These are phyloP conservation scores for Serrognathus titanus DNA, from an alignment of 2,888 invertebrate genomes.

Conservation along the genomic window DNA sequence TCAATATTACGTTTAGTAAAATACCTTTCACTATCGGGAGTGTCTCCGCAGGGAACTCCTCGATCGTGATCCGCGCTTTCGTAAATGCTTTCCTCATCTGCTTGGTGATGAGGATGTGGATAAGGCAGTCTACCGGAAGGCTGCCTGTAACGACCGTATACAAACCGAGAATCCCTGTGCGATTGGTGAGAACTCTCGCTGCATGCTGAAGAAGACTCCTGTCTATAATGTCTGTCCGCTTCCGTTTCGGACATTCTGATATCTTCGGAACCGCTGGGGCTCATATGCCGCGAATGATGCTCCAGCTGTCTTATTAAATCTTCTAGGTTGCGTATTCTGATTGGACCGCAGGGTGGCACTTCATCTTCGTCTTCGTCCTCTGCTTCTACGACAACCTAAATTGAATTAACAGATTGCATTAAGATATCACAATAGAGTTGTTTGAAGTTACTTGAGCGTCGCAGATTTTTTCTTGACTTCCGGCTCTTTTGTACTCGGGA, in stretches of 20 bases:
- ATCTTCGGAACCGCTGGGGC: conserved; percentile 87
- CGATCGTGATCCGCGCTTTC: conserved; percentile 78
- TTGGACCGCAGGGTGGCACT: conserved; percentile 75
- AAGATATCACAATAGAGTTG: not conserved
- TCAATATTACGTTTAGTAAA: too few relatives aligned
- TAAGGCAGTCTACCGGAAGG: conserved; percentile 42
- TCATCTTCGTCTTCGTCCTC: conserved; percentile 70
- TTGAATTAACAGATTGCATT: not conserved
- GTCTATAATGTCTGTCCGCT: conserved; percentile 75
- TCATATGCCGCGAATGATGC: conserved; percentile 85
- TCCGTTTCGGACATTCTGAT: conserved; percentile 87
- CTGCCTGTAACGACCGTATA: conserved; percentile 62
- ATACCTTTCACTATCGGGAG: conserved; percentile 86
- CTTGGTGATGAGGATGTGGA: conserved; percentile 46
- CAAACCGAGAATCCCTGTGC: conserved; percentile 72
- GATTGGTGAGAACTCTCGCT: conserved; percentile 76
- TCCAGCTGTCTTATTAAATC: conserved; percentile 86
- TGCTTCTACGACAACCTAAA: conserved; percentile 48
- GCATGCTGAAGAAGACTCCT: conserved; percentile 67
- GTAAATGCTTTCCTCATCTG: conserved; percentile 82
- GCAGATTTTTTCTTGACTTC: conserved; percentile 70
- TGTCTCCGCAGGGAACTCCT: conserved; percentile 67
- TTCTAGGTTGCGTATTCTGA: conserved; percentile 86
- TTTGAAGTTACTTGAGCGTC: conserved; percentile 56
- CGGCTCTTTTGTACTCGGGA: conserved; percentile 60